A percentile compares a stretch with the other conserved stretches of the same genome.
Evolutionary conservation across 2,113 vertebrate genomes (phyloP).

Genomic region (Chrysochloris asiatica): DNA sequence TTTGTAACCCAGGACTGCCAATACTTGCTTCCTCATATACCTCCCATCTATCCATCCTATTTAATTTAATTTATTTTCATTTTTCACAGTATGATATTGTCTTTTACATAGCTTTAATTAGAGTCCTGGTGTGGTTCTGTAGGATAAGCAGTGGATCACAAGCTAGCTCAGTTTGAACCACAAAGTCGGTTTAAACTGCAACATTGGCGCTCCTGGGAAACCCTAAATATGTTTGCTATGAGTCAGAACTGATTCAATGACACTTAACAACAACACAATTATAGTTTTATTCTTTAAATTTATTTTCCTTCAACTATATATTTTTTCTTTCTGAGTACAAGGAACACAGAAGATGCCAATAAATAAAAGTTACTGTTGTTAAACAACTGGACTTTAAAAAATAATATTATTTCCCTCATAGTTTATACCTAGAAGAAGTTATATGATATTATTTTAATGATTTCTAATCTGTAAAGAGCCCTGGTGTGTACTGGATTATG

Average conservation of each 20-base stretch:
- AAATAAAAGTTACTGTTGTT: background rate
- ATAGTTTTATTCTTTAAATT: background rate
- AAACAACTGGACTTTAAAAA: background rate
- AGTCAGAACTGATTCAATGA: too few relatives aligned
- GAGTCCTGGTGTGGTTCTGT: too few relatives aligned
- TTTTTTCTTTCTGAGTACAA: background rate
- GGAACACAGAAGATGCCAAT: background rate
- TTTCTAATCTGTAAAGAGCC: background rate
- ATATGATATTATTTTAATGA: background rate
- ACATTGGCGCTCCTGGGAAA: too few relatives aligned
- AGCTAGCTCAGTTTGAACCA: too few relatives aligned
- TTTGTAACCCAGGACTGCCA: too few relatives aligned
- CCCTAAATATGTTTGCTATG: too few relatives aligned
- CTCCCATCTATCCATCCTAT: background rate
- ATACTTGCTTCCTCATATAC: background rate
- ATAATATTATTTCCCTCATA: background rate
- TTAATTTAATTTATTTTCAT: background rate
- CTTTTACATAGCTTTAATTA: background rate
- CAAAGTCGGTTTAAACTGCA: too few relatives aligned
- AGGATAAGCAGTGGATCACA: too few relatives aligned
- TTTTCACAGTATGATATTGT: background rate
- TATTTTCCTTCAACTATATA: background rate
- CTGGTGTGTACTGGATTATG: too few relatives aligned
- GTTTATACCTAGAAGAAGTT: background rate
- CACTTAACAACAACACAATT: too few relatives aligned